Evolutionary conservation across 2,113 vertebrate genomes (phyloP).

Genomic region (Zapus hudsonius): DNA sequence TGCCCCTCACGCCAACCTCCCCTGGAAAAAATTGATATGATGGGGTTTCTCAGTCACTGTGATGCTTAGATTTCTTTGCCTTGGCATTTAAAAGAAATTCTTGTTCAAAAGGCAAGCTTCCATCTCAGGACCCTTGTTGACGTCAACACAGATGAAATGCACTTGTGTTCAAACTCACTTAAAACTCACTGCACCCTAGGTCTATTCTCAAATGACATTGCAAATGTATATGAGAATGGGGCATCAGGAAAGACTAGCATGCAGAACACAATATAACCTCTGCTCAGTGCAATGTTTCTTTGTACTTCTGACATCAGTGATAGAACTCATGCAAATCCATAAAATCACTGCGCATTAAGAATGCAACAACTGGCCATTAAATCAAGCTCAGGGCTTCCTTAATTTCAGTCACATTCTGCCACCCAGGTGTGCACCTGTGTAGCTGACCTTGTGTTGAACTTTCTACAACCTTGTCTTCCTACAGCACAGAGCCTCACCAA

Average conservation of each 20-base stretch:
- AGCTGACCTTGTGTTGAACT: background rate
- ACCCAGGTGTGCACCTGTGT: background rate
- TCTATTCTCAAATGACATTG: too few species aligned
- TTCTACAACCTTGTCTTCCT: background rate
- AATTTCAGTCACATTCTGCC: background rate
- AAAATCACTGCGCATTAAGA: slow-evolving; percentile 34
- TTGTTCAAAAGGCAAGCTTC: background rate
- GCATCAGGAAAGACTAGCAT: too few species aligned
- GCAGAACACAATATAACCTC: background rate
- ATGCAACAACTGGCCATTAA: background rate
- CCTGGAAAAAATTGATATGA: background rate
- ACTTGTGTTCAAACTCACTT: background rate
- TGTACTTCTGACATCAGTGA: background rate
- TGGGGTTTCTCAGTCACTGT: background rate
- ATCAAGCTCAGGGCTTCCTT: background rate
- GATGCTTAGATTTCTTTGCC: background rate
- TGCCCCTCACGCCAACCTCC: too few species aligned
- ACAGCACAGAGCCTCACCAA: rapidly evolving
- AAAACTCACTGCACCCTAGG: background rate
- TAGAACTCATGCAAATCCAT: background rate
- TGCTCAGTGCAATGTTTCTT: background rate
- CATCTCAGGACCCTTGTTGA: too few species aligned
- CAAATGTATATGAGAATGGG: background rate
- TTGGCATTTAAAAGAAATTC: background rate
- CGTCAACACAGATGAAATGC: background rate